phyloP scores from a whole-genome alignment of 2,797 vertebrate species.

The Notamacropus eugenii region DNA sequence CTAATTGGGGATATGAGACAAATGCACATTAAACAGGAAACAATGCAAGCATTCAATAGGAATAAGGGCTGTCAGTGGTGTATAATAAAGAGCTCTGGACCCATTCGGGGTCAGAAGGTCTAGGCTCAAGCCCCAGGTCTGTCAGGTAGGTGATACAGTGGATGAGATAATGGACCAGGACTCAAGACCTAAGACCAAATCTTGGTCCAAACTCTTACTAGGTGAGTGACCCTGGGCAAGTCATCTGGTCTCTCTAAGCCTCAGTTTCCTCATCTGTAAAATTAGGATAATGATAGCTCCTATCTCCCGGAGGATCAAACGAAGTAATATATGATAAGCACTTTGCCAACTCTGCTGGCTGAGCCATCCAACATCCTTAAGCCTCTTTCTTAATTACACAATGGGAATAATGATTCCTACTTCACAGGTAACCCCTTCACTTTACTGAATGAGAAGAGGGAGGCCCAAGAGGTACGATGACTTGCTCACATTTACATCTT shows the following conservation, averaged over 20 bases:
- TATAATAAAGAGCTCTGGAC: neutral
- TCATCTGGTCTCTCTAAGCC: too few relatives aligned
- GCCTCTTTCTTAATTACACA: neutral
- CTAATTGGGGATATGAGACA: neutral
- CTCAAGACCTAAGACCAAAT: neutral
- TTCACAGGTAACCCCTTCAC: neutral
- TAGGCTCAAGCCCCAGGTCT: neutral
- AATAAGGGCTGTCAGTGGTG: neutral
- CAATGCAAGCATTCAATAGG: neutral
- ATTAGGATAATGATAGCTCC: neutral
- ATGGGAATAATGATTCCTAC: neutral
- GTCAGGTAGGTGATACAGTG: neutral
- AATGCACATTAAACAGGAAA: neutral
- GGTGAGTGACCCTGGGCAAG: neutral
- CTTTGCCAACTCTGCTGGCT: neutral
- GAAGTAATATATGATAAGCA: neutral
- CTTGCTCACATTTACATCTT: neutral
- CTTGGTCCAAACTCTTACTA: neutral
- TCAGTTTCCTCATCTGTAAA: neutral
- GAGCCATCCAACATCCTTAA: neutral
- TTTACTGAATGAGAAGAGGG: neutral
- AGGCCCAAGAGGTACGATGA: neutral
- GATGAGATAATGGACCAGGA: neutral
- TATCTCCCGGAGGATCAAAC: neutral
- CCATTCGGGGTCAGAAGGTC: neutral